Evolutionary conservation across 2,797 vertebrate species (phyloP), one percentile per base, ranked within the genome.

Genomic region (Galago senegalensis): DNA sequence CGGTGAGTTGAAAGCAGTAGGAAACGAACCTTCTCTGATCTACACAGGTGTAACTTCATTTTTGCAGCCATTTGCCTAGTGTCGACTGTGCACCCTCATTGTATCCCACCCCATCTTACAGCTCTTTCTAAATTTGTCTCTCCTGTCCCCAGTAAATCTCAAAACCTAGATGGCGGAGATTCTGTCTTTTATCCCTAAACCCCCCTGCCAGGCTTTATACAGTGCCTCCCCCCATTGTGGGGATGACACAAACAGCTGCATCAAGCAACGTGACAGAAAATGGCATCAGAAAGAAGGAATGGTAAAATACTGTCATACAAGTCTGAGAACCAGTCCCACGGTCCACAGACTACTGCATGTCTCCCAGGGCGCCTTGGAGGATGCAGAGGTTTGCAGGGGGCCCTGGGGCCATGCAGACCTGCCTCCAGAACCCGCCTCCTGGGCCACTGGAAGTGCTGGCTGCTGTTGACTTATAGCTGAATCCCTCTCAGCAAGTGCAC

Each of bases 331-430:
- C 53, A 20, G 1, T n/a, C 6, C 11, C 70, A 65, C 34, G 83
- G 0, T 11, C 21, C 53, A 46, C 31, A 49, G 40, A 65, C 17
- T 13, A 2, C 10, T 29, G 31, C 27, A 8, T 18, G 1, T 56
- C 77, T 69, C 40, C 40, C 40, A 5, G 40, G 25, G 27, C 34
- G 53, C 58, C 73, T 34, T 1, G 37, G 87, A 7, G 20, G 12
- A 49, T 0, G 10, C 4, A 29, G 85, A 17, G 60, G 61, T 40
- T 40, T 61, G 23, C 7, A 1, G 34, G 18, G 20, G 79, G 3
- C 0, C 0, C 6, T 1, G 27, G 3, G 1, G n/a, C 3, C 3
- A 3, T 11, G 1, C n/a, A n/a, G 9, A 34, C 37, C 34, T 16
- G 14, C 25, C 0, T 4, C 31, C 2, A 2, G 18, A 65, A 70